Evolutionary conservation across 2,113 vertebrate genomes (phyloP), one percentile per base, ranked within the genome.

Genomic region (Etheostoma spectabile): DNA sequence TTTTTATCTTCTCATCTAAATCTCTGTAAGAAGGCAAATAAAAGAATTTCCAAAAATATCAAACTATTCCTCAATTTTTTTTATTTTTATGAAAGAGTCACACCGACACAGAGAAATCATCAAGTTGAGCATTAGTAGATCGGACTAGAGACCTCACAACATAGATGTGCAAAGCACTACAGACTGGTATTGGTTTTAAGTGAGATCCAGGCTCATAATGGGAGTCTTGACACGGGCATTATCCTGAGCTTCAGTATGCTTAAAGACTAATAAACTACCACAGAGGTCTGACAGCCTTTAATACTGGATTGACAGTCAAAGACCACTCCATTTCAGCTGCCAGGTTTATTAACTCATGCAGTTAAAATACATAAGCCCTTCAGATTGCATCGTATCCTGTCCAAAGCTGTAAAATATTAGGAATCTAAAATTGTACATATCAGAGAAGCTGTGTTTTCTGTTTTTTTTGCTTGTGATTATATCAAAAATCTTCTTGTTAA

Each of bases 341-440:
- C 52, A 42, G 64, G 52, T 56, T 70, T 18, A 75, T 77, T 49
- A 53, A 69, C 70, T 76, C 52, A 11, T 60, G 80, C 52, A 52
- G 76, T 48, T 63, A 76, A 85, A n/a, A 51, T 45, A 22, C 57
- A 72, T 10, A 46, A 77, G 33, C 57, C 35, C 24, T 22, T 79
- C 30, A 77, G 70, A 78, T 64, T 60, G 57, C 65, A 85, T 84
- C 18, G 0, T 35, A 22, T 62, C 60, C 57, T 74, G 33, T 55
- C 74, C 30, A 61, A 74, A 83, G 42, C 22, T 71, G 35, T 86
- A 82, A 90, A 85, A 72, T 76, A 88, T 52, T 59, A 35, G 18
- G 6, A 56, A 72, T 72, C 63, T 51, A 83, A 84, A 89, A 74
- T n/a, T 71, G 87, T 88, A 91, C 62, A 92, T 86, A 86, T 89